phyloP scores from a whole-genome alignment of 2,113 vertebrate species.

The Proterorhinus semilunaris region DNA sequence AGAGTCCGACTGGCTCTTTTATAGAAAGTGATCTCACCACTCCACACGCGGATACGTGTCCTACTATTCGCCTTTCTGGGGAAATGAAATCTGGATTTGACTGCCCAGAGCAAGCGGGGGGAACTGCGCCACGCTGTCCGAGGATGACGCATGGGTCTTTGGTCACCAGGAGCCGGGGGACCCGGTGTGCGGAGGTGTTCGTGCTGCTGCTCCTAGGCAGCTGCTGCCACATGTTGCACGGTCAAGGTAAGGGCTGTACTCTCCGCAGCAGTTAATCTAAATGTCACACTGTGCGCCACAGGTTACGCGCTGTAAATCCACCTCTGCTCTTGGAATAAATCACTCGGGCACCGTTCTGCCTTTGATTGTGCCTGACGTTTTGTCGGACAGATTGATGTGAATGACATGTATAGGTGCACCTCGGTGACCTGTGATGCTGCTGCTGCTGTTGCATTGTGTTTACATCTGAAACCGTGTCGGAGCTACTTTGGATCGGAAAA shows the following conservation, averaged over 20 bases:
- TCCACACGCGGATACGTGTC: slow-evolving; percentile 21
- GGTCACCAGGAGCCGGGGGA: slow-evolving; percentile 26
- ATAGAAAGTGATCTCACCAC: neutral
- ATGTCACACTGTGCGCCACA: slow-evolving; percentile 5
- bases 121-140: slow-evolving; percentile 15
- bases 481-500: too few relatives aligned
- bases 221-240: slow-evolving; percentile 75
- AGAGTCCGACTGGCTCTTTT: slow-evolving; percentile 1
- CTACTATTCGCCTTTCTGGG: neutral
- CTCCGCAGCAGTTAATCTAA: slow-evolving; percentile 1
- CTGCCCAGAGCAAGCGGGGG: slow-evolving; percentile 21
- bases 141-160: slow-evolving; percentile 25
- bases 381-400: too few relatives aligned
- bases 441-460: too few relatives aligned
- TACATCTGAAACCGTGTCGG: too few relatives aligned
- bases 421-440: too few relatives aligned
- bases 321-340: neutral
- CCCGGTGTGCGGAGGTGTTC: slow-evolving; percentile 33
- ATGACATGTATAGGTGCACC: too few relatives aligned
- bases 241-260: slow-evolving; percentile 65
- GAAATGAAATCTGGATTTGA: slow-evolving; percentile 45
- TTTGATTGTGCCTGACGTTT: neutral
- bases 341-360: neutral
- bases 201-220: slow-evolving; percentile 57
- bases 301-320: neutral